Base-by-base conservation (phyloP, 2,113 vertebrate genomes). In the Rhinopomastus cyanomelas region DNA sequence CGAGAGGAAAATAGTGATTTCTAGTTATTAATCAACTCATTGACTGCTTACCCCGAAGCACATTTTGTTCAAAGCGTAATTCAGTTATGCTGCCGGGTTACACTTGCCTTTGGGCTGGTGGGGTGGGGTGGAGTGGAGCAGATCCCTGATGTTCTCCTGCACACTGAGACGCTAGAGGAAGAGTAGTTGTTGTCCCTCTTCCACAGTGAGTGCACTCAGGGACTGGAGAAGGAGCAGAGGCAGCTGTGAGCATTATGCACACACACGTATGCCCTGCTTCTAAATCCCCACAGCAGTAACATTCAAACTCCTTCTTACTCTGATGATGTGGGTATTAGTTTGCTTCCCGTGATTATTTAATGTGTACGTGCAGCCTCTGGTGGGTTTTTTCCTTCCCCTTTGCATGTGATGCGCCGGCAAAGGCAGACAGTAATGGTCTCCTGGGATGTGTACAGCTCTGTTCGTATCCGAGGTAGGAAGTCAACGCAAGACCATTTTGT, bases 401-500 rank as follows among this genome's bases (percentile, higher is more conserved):
- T 87, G 56, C 87, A 49, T 95, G 84, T 90, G 85, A 91, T 93
- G 51, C 52, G 56, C 67, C 74, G 57, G 71, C 89, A 79, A 72
- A 90, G 78, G 86, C 87, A 93, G 88, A 85, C 76, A 71, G 75
- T 91, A 85, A 87, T 66, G 87, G 92, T 87, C 95, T 85, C 92
- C 39, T 0, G 87, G 90, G 92, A 90, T 80, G 37, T 87, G 84
- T 94, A 81, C 84, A 46, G 86, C 86, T 95, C 90, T 88, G 90
- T 60, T 93, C 90, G 36, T 73, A 32, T 88, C 93, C 87, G 81
- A 95, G 79, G 62, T 93, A 94, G 42, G 88, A 93, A 91, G 89
- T 96, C 91, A 95, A 84, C 83, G 88, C 86, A 87, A 86, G 92
- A 95, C 91, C 93, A 88, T 92, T 96, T 93, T 95, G 93, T 95